Evolutionary conservation across 1,140 invertebrate genomes (phyloP).

Genomic region (Drosophila asahinai): DNA sequence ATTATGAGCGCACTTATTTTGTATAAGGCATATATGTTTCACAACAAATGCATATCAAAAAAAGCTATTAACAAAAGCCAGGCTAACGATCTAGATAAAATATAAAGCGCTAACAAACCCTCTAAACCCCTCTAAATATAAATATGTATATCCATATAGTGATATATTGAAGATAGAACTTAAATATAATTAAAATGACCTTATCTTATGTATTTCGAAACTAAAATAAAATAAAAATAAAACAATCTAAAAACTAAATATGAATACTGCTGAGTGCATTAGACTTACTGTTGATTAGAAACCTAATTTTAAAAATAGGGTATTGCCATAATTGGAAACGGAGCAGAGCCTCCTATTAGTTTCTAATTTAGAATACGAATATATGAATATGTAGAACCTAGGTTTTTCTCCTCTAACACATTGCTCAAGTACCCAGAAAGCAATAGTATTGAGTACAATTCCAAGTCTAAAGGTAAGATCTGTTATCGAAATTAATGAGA

Average conservation of each 20-base stretch:
- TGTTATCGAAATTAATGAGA: neutral
- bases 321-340: too few species aligned
- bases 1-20: too few species aligned
- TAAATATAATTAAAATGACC: neutral
- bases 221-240: neutral
- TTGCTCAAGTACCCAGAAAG: neutral
- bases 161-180: too few species aligned
- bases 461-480: neutral
- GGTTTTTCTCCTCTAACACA: neutral
- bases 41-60: too few species aligned
- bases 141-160: neutral
- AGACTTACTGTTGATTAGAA: neutral
- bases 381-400: neutral
- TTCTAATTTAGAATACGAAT: neutral
- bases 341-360: too few species aligned
- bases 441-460: conserved; percentile 4
- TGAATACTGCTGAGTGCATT: neutral
- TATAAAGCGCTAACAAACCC: too few species aligned
- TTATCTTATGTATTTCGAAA: neutral
- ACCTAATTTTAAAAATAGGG: too few species aligned
- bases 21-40: too few species aligned
- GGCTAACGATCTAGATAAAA: too few species aligned
- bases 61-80: too few species aligned
- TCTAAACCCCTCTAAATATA: neutral
- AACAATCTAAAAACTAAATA: neutral